Evolutionary conservation across 2,797 vertebrate species (phyloP).

Genomic region (Rhinophrynus dorsalis): DNA sequence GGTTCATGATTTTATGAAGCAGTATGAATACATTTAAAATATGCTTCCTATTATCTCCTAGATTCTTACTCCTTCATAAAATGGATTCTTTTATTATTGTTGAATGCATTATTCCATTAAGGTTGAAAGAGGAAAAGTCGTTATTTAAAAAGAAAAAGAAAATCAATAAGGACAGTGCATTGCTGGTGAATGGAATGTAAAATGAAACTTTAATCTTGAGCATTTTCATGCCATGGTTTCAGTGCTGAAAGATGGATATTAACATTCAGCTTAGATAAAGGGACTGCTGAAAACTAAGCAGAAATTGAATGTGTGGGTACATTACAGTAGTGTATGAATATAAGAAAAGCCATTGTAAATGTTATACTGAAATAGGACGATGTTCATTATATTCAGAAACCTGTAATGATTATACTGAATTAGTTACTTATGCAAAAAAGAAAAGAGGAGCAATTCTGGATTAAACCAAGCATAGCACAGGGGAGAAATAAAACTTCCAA

Average conservation of each 20-base stretch:
- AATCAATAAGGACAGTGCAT: constrained; percentile 4
- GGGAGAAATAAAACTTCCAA: no score
- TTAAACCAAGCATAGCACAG: no score
- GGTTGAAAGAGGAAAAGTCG: background rate
- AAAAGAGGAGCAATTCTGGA: no score
- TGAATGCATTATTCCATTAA: background rate
- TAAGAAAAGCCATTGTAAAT: background rate
- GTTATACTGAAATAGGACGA: background rate
- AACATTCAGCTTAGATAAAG: constrained; percentile 30
- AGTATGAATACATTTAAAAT: background rate
- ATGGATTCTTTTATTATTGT: background rate
- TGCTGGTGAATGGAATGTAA: constrained; percentile 7
- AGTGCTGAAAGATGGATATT: constrained; percentile 11
- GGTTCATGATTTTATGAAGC: background rate
- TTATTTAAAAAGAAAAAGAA: constrained; percentile 8
- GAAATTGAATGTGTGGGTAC: constrained; percentile 31
- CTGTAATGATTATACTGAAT: no score
- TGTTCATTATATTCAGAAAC: no score
- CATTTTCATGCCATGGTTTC: background rate
- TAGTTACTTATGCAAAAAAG: no score
- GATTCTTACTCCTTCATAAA: background rate
- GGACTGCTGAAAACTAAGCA: background rate
- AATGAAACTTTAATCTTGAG: constrained; percentile 11
- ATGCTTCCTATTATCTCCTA: background rate
- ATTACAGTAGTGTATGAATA: constrained; percentile 9